Evolutionary conservation across 2,888 invertebrate genomes (phyloP).

Genomic region (Drosophila stalkeri): DNA sequence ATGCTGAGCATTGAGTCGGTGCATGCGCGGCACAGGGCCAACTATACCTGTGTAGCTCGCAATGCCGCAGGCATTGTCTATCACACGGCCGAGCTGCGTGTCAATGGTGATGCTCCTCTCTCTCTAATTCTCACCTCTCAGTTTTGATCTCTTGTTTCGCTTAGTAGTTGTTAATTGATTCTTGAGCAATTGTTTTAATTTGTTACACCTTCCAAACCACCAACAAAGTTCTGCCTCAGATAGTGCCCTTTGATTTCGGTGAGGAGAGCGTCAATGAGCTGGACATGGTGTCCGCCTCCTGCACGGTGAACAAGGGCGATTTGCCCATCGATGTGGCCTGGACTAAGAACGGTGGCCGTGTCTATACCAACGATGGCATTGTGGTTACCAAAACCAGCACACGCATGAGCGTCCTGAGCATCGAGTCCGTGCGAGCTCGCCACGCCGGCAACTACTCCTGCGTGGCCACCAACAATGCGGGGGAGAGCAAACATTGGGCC

Average conservation of each 20-base stretch:
- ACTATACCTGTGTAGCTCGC: slow-evolving; percentile 90
- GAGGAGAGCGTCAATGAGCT: slow-evolving; percentile 89
- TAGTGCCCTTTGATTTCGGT: slow-evolving; percentile 90
- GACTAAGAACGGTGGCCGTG: slow-evolving; percentile 87
- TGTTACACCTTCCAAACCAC: slow-evolving; percentile 24
- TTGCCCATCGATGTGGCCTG: slow-evolving; percentile 91
- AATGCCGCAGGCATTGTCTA: slow-evolving; percentile 90
- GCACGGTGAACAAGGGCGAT: slow-evolving; percentile 91
- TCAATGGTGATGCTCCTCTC: slow-evolving; percentile 88
- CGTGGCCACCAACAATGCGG: slow-evolving; percentile 88
- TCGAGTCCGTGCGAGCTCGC: slow-evolving; percentile 87
- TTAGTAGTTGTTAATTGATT: slow-evolving; percentile 30
- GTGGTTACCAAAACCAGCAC: slow-evolving; percentile 87
- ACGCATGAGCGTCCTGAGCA: slow-evolving; percentile 88
- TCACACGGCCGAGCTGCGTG: slow-evolving; percentile 89
- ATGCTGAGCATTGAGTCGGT: slow-evolving; percentile 90
- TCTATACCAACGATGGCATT: slow-evolving; percentile 86
- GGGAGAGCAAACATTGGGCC: slow-evolving; percentile 87
- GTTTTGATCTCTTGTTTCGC: slow-evolving; percentile 2
- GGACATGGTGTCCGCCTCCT: slow-evolving; percentile 89
- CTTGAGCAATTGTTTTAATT: slow-evolving; percentile 31
- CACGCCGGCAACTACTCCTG: slow-evolving; percentile 89
- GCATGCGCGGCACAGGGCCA: slow-evolving; percentile 89
- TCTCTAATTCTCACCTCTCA: neutral
- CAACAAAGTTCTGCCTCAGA: slow-evolving; percentile 88